phyloP scores from a whole-genome alignment of 2,888 invertebrate genomes.

The Junonia oenone region DNA sequence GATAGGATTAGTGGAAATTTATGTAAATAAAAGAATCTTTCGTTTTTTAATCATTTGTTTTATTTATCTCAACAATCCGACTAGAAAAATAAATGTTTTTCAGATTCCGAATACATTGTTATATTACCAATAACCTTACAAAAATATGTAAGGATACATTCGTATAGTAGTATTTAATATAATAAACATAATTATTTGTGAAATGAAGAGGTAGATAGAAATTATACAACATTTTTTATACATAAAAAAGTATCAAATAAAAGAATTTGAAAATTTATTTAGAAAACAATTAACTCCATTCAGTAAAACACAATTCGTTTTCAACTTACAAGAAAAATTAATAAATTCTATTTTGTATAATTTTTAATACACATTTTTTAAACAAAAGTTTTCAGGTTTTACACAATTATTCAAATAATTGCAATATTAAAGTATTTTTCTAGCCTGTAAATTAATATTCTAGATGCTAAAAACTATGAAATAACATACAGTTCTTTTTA shows the following conservation, averaged over 20 bases:
- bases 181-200: not conserved
- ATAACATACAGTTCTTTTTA: not conserved
- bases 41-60: not conserved
- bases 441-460: not conserved
- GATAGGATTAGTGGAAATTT: not conserved
- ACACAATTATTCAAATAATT: no score
- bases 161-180: not conserved
- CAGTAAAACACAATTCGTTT: no score
- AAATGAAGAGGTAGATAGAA: not conserved
- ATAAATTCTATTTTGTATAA: no score
- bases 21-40: conserved; percentile 9
- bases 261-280: no score
- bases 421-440: no score
- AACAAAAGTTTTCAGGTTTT: no score
- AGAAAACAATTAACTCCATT: no score
- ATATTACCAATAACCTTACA: not conserved
- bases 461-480: not conserved
- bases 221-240: not conserved
- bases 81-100: conserved; percentile 1
- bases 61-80: conserved; percentile 7
- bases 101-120: not conserved
- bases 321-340: no score
- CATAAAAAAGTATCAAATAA: no score
- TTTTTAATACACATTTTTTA: no score
- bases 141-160: not conserved